Conservation (phyloP, 2,113 vertebrate genomes). For the Ciconia maguari region DNA sequence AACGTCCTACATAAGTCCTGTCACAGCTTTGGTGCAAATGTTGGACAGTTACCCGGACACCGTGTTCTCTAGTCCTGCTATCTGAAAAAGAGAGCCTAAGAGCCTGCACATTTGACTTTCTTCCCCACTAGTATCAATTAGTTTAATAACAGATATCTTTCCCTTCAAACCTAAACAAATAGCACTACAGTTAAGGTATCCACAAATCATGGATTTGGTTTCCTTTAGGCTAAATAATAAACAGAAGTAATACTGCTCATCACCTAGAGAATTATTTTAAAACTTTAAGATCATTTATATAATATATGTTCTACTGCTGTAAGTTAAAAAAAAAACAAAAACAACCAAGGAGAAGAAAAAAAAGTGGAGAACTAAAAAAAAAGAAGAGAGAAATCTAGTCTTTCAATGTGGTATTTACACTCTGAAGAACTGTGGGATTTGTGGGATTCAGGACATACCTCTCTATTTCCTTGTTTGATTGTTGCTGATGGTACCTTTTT, state of each 20-base stretch:
- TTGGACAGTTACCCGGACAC: background rate
- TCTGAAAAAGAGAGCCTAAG: background rate
- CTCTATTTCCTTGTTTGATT: background rate
- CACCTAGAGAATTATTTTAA: background rate
- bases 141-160: background rate
- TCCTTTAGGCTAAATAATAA: background rate
- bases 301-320: background rate
- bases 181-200: background rate
- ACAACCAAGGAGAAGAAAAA: background rate
- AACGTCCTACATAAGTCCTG: background rate
- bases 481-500: background rate
- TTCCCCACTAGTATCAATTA: background rate
- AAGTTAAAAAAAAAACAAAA: background rate
- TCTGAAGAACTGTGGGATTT: background rate
- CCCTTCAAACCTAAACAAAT: background rate
- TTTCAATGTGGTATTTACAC: background rate
- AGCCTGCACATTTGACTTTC: background rate
- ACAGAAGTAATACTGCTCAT: background rate
- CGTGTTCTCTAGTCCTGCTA: background rate
- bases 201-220: background rate
- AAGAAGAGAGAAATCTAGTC: background rate
- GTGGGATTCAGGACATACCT: background rate
- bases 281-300: background rate
- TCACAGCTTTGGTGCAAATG: background rate
- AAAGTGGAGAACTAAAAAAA: fast-evolving